Conservation (phyloP, 2,888 invertebrate genomes). For the Orthonychiurus folsomi region DNA sequence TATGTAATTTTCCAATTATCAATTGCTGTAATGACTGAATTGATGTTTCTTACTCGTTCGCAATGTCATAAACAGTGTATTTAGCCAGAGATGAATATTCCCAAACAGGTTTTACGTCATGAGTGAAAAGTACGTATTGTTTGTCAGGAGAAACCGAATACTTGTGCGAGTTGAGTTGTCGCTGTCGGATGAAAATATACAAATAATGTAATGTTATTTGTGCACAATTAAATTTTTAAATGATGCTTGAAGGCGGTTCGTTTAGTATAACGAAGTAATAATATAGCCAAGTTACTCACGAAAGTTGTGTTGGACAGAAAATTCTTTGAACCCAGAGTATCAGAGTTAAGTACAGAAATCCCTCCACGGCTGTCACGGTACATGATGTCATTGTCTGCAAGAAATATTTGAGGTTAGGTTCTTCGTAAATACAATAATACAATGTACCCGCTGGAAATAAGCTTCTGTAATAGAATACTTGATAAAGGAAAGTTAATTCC, state of each 20-base stretch:
- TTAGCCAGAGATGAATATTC: slow-evolving; percentile 37
- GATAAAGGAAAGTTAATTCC: neutral
- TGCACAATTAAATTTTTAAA: neutral
- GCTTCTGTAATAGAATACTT: too few relatives aligned
- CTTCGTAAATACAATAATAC: neutral
- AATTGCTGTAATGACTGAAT: too few relatives aligned
- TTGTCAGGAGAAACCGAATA: slow-evolving; percentile 69
- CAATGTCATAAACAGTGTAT: slow-evolving; percentile 39
- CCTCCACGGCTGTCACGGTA: slow-evolving; percentile 69
- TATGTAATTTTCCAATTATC: neutral
- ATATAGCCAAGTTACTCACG: slow-evolving; percentile 51
- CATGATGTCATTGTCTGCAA: slow-evolving; percentile 64
- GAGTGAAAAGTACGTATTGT: slow-evolving; percentile 65
- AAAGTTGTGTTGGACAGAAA: slow-evolving; percentile 74
- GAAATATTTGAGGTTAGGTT: neutral
- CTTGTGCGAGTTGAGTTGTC: slow-evolving; percentile 66
- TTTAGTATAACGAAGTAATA: neutral
- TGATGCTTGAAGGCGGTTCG: neutral
- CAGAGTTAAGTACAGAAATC: slow-evolving; percentile 66
- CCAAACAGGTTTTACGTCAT: slow-evolving; percentile 52
- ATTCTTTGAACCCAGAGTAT: slow-evolving; percentile 61
- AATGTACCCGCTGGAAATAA: too few relatives aligned
- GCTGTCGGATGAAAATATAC: slow-evolving; percentile 47
- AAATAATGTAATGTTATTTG: neutral
- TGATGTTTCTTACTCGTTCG: slow-evolving; percentile 39